A percentile compares a stretch with the other conserved stretches of the same genome.
These are phyloP conservation scores for Falco cherrug DNA, from an alignment of 2,797 vertebrate species.

Conservation along the genomic window DNA sequence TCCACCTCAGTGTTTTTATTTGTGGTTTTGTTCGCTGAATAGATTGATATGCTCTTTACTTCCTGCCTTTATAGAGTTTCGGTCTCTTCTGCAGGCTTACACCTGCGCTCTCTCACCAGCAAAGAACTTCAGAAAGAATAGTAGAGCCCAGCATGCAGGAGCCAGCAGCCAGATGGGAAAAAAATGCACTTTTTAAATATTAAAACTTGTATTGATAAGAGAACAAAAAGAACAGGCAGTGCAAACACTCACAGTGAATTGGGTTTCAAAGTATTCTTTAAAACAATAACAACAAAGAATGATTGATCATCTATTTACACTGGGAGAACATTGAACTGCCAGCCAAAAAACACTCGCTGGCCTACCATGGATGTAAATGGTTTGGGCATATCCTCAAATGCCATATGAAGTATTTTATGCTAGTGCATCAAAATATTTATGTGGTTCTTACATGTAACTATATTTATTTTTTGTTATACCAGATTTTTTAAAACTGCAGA, in stretches of 20 bases:
- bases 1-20: neutral
- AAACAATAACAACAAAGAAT: constrained; percentile 49
- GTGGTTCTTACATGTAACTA: neutral
- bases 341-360: neutral
- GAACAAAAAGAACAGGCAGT: constrained; percentile 52
- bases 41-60: neutral
- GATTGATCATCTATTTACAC: constrained; percentile 57
- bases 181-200: constrained; percentile 17
- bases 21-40: neutral
- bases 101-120: neutral
- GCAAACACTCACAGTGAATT: neutral
- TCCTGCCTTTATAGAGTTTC: neutral
- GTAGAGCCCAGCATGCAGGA: neutral
- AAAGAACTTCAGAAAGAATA: neutral
- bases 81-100: neutral
- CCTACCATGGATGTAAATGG: neutral
- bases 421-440: constrained; percentile 24
- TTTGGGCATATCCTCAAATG: constrained; percentile 5
- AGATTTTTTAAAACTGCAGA: neutral
- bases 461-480: constrained; percentile 4
- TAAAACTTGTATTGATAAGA: constrained; percentile 28
- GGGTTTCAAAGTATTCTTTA: constrained; percentile 42
- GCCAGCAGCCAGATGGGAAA: neutral
- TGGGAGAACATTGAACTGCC: neutral
- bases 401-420: neutral